phyloP scores from a whole-genome alignment of 2,797 vertebrate genomes.

The Ibycter americanus region DNA sequence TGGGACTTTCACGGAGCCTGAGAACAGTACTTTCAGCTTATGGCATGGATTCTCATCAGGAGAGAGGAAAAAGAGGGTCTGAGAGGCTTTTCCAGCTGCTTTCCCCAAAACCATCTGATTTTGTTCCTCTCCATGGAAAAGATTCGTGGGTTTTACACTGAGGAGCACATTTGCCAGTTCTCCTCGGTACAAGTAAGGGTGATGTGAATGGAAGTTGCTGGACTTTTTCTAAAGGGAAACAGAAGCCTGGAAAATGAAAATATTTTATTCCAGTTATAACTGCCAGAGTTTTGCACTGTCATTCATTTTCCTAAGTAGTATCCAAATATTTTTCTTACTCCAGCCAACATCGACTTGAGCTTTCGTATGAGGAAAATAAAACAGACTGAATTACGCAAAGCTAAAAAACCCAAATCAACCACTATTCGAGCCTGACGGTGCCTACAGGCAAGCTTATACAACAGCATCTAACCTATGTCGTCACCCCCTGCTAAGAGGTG shows the following conservation, averaged over 20 bases:
- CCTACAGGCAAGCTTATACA: background rate
- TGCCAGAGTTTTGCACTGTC: constrained; percentile 35
- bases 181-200: background rate
- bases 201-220: background rate
- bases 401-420: background rate
- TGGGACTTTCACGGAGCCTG: background rate
- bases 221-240: background rate
- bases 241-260: background rate
- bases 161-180: background rate
- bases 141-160: background rate
- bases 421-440: background rate
- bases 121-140: background rate
- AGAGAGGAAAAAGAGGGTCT: background rate
- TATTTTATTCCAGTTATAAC: constrained; percentile 39
- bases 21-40: constrained; percentile 10
- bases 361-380: constrained; percentile 2
- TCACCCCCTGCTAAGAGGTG: background rate
- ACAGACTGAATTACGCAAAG: background rate
- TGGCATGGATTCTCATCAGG: background rate
- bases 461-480: background rate
- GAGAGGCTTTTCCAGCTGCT: background rate
- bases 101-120: background rate
- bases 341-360: background rate
- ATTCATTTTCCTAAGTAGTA: constrained; percentile 31
- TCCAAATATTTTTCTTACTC: background rate